phyloP scores from a whole-genome alignment of 2,888 invertebrate genomes.

The Monochamus alternatus region DNA sequence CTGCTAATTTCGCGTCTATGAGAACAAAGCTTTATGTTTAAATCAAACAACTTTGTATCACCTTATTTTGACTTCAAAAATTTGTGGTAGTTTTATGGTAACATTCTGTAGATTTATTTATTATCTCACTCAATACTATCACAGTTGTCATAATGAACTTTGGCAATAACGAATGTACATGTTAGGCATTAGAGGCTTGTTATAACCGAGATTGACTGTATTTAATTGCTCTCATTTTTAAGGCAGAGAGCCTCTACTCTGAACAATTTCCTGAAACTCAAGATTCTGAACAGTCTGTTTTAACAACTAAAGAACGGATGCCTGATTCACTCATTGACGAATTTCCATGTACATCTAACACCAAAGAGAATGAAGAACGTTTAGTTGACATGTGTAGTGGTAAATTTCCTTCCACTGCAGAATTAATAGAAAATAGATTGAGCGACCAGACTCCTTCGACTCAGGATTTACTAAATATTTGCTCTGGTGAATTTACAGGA shows the following conservation, averaged over 20 bases:
- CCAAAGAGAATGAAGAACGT: slow-evolving; percentile 6
- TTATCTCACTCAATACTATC: no score
- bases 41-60: no score
- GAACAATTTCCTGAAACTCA: slow-evolving; percentile 63
- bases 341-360: slow-evolving; percentile 23
- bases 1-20: no score
- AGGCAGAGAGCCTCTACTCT: slow-evolving; percentile 73
- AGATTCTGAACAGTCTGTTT: slow-evolving; percentile 17
- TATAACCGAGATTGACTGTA: no score
- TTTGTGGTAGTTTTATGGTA: no score
- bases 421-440: not conserved
- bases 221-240: slow-evolving; percentile 17
- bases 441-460: slow-evolving; percentile 52
- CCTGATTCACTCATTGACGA: slow-evolving; percentile 12
- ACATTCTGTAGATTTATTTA: no score
- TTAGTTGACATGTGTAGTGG: not conserved
- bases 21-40: no score
- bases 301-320: slow-evolving; percentile 4
- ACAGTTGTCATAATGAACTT: no score
- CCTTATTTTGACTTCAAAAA: no score
- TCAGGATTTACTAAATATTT: slow-evolving; percentile 66
- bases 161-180: no score
- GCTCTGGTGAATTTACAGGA: slow-evolving; percentile 65
- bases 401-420: slow-evolving; percentile 16
- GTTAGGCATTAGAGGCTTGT: no score